phyloP scores from a whole-genome alignment of 2,797 vertebrate species.

The Anguilla pacifica region DNA sequence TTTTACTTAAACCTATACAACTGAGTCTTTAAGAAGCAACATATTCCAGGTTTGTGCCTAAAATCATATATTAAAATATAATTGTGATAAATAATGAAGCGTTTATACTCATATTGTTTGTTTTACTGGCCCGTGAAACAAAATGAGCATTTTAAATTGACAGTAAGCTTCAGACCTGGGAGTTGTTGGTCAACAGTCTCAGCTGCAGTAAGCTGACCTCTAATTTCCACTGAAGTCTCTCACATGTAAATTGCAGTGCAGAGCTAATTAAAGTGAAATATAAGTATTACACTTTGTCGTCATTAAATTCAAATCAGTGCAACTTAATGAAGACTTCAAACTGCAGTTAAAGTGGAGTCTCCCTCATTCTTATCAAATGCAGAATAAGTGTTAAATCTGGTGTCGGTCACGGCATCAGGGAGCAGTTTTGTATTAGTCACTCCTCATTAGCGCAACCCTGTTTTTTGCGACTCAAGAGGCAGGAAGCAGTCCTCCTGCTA shows the following conservation, averaged over 20 bases:
- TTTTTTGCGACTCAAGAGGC: neutral
- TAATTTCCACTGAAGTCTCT: neutral
- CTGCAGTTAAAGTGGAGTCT: constrained; percentile 9
- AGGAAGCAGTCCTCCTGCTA: neutral
- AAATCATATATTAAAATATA: neutral
- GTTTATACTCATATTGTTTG: no score
- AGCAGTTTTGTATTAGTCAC: neutral
- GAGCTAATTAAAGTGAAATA: neutral
- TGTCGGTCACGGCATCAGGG: neutral
- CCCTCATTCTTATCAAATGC: neutral
- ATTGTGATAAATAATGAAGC: no score
- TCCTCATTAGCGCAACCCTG: neutral
- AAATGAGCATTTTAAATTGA: neutral
- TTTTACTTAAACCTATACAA: neutral
- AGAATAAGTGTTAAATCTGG: neutral
- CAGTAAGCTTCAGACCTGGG: neutral
- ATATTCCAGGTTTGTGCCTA: neutral
- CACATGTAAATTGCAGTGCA: neutral
- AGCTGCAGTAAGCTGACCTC: neutral
- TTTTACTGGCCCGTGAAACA: neutral
- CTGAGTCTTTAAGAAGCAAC: neutral
- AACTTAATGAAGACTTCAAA: neutral
- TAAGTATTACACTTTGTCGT: neutral
- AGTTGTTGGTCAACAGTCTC: neutral
- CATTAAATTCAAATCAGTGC: neutral